These are phyloP conservation scores for Theodoxus fluviatilis DNA, from an alignment of 2,888 invertebrate species.

Conservation along the genomic window DNA sequence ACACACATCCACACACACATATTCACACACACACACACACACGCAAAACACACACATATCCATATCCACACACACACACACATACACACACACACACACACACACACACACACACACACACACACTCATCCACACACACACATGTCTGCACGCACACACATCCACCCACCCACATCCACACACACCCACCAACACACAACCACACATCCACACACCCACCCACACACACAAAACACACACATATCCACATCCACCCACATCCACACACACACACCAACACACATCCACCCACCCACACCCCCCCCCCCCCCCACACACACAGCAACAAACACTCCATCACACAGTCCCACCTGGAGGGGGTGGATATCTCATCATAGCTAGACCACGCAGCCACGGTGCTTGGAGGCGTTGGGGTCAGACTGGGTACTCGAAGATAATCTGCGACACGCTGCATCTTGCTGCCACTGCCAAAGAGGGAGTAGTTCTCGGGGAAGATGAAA, in stretches of 20 bases:
- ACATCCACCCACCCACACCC: conserved; percentile 7
- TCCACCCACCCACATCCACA: conserved; percentile 25
- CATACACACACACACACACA: background rate
- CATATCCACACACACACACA: background rate
- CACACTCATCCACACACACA: background rate
- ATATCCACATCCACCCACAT: background rate
- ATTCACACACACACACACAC: too few relatives aligned
- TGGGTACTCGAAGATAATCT: conserved; percentile 29
- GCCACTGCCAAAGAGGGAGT: too few relatives aligned
- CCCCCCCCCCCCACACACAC: background rate
- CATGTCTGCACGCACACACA: too few relatives aligned
- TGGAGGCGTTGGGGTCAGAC: conserved; percentile 29
- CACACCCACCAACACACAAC: conserved; percentile 32
- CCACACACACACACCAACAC: background rate
- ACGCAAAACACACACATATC: too few relatives aligned
- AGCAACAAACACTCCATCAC: conserved; percentile 25
- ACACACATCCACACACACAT: too few relatives aligned
- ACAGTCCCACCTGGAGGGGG: conserved; percentile 40
- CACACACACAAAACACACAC: too few relatives aligned
- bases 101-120: conserved; percentile 11
- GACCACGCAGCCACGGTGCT: conserved; percentile 48
- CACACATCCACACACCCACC: too few relatives aligned
- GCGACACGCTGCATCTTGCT: too few relatives aligned
- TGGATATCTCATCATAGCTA: conserved; percentile 56
- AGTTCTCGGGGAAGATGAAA: conserved; percentile 28